These are phyloP conservation scores for Pholis gunnellus DNA, from an alignment of 2,113 vertebrate species.

Conservation along the genomic window DNA sequence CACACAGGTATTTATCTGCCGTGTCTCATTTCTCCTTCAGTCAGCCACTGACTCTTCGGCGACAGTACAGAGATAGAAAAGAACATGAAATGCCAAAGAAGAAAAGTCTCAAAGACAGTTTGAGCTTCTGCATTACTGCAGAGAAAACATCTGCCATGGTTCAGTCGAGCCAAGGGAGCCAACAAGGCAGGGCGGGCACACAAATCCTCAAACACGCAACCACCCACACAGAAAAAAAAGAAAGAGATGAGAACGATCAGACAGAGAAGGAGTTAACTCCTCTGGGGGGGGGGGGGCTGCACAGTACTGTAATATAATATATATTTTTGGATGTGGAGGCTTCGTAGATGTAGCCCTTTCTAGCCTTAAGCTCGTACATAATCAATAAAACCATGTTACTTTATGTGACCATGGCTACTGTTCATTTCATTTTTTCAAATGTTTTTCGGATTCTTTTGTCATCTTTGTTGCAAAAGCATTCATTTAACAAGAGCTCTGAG, in stretches of 20 bases:
- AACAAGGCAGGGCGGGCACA: constrained; percentile 22
- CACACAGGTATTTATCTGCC: constrained; percentile 10
- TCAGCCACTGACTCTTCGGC: background rate
- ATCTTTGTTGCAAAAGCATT: background rate
- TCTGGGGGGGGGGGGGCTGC: constrained; percentile 1
- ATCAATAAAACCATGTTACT: background rate
- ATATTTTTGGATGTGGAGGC: constrained; percentile 15
- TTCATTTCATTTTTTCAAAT: background rate
- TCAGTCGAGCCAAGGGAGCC: constrained; percentile 6
- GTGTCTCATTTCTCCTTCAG: constrained; percentile 9
- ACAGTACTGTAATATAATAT: constrained; percentile 8
- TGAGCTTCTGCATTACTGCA: constrained; percentile 15
- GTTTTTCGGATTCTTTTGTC: background rate
- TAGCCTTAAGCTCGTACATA: background rate
- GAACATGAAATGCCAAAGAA: constrained; percentile 11
- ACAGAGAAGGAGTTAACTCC: constrained; percentile 16
- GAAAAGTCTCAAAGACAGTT: constrained; percentile 33
- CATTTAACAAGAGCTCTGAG: background rate
- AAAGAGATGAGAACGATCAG: constrained; percentile 32
- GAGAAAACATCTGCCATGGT: constrained; percentile 59
- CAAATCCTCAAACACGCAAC: constrained; percentile 30
- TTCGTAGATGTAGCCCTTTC: background rate
- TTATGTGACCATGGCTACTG: background rate
- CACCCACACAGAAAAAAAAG: constrained; percentile 36
- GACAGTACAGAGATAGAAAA: constrained; percentile 5